Conservation (phyloP, 2,797 vertebrate genomes). For the Dallia pectoralis region DNA sequence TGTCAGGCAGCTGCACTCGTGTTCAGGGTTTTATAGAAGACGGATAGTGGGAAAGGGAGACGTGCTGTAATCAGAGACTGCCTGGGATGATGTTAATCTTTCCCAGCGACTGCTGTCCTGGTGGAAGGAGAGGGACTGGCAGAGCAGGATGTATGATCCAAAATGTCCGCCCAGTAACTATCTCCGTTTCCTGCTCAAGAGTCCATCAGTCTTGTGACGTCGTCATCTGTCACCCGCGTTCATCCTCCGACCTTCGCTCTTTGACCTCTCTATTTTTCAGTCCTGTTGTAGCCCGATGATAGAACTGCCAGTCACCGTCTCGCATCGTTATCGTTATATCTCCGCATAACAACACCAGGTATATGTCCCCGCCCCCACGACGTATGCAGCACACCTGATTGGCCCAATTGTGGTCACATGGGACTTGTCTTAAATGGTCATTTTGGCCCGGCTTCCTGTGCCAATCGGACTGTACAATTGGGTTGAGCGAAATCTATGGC, state of each 20-base stretch:
- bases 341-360: no score
- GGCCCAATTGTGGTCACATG: no score
- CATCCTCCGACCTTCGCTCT: slow-evolving; percentile 48
- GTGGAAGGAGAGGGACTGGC: slow-evolving; percentile 18
- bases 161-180: slow-evolving; percentile 44
- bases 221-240: slow-evolving; percentile 53
- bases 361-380: no score
- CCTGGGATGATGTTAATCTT: slow-evolving; percentile 55
- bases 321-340: neutral
- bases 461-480: no score
- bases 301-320: slow-evolving; percentile 19
- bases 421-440: no score
- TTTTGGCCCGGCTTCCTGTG: no score
- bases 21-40: slow-evolving; percentile 44
- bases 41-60: slow-evolving; percentile 41
- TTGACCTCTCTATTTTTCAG: slow-evolving; percentile 53
- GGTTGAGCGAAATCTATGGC: no score
- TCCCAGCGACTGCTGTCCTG: slow-evolving; percentile 22
- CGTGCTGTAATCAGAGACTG: slow-evolving; percentile 55
- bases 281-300: slow-evolving; percentile 30
- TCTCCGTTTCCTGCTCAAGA: slow-evolving; percentile 25
- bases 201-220: slow-evolving; percentile 39
- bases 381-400: no score
- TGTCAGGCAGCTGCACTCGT: slow-evolving; percentile 31
- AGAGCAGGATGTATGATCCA: slow-evolving; percentile 46